Evolutionary conservation across 2,113 vertebrate species (phyloP), one percentile per base, ranked within the genome.

Genomic region (Solenodon paradoxus): DNA sequence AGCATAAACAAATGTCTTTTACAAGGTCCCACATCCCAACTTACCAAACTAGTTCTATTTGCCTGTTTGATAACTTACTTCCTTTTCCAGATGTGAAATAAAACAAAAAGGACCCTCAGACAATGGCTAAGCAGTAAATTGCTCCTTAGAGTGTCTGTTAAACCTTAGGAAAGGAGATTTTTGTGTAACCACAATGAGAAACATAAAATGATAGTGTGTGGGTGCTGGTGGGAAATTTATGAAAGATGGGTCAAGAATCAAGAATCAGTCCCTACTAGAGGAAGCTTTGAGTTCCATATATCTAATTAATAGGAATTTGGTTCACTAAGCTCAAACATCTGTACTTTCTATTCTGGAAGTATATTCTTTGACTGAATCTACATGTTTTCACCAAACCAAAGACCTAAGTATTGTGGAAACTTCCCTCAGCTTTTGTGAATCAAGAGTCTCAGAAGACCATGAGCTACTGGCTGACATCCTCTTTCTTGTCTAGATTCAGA

Each of bases 351-450:
- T 26, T 9, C 20, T 45, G 20, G 28, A 92, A 90, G 9, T 75
- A 42, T 57, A 24, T 42, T 75, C 17, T 74, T 59, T 71, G 35
- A 53, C 4, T 51, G 32, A 79, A 71, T 79, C 63, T 75, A 6
- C 9, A 42, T 75, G 71, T 72, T 88, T 57, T 92, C 53, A 90
- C n/a, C n/a, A 92, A 78, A 30, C 42, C 38, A 84, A 94, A 84
- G 45, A 42, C 30, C 69, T 66, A 8, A 6, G 22, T 57, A 57
- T 90, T 47, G 35, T 3, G 2, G 47, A 91, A 63, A 51, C 22
- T 92, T 69, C 61, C 85, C 77, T 86, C 45, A 59, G 38, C 13
- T 30, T 79, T 35, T 63, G 59, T 61, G 45, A 32, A 59, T 22
- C 24, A 74, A 7, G 20, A 10, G 3, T 74, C 32, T 47, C 24